These are phyloP conservation scores for Drosophila kikkawai DNA, from an alignment of 1,140 invertebrate species.

Conservation along the genomic window DNA sequence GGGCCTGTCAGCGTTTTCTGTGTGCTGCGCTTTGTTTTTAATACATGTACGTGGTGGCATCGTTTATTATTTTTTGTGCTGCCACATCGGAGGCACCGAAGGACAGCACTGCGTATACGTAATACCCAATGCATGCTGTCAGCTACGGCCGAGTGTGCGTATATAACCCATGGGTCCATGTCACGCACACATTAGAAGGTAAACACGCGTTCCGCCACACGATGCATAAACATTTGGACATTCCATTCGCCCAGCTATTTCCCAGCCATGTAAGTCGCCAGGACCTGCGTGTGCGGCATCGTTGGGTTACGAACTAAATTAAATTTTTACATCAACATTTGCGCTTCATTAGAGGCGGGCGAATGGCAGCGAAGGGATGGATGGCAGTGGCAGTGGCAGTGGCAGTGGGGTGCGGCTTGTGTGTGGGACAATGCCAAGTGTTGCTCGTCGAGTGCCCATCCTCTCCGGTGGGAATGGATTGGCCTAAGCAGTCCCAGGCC, in stretches of 20 bases:
- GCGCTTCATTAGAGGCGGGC: constrained; percentile 74
- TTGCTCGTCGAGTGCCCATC: constrained; percentile 46
- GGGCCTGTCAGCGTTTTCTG: constrained; percentile 73
- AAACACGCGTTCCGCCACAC: constrained; percentile 72
- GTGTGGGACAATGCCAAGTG: constrained; percentile 54
- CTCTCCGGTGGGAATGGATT: constrained; percentile 43
- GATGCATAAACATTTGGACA: constrained; percentile 80
- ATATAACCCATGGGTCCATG: constrained; percentile 67
- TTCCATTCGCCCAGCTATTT: constrained; percentile 46
- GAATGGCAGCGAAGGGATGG: constrained; percentile 18
- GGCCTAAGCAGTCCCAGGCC: constrained; percentile 40
- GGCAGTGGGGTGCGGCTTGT: constrained; percentile 9
- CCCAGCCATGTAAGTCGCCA: constrained; percentile 16
- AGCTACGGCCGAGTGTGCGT: not conserved
- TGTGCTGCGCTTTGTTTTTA: constrained; percentile 77
- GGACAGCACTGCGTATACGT: constrained; percentile 68
- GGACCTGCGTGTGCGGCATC: constrained; percentile 59
- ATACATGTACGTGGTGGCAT: constrained; percentile 79
- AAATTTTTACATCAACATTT: constrained; percentile 83
- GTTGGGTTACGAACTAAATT: constrained; percentile 76
- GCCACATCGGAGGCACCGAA: constrained; percentile 23
- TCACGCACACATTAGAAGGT: constrained; percentile 80
- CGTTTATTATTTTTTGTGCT: constrained; percentile 74
- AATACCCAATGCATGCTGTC: constrained; percentile 46
- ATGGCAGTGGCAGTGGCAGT: not conserved